Conservation (phyloP, 2,888 invertebrate species). For the Watsonalla cultraria region DNA sequence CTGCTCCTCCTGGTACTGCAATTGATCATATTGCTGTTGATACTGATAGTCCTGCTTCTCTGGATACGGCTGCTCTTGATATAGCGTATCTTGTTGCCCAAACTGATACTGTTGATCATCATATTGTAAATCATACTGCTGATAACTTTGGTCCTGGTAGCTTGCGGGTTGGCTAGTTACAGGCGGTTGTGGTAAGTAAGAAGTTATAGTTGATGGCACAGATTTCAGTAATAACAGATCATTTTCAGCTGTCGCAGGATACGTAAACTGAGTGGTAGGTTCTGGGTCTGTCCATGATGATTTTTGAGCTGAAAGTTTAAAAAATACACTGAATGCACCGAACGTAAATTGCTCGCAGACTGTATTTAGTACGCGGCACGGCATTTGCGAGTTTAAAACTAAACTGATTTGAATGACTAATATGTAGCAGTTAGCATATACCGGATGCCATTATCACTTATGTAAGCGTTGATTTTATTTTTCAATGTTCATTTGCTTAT, state of each 20-base stretch:
- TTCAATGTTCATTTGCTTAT: slow-evolving; percentile 12
- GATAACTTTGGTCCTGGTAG: slow-evolving; percentile 45
- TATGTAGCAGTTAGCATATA: slow-evolving; percentile 15
- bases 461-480: slow-evolving; percentile 16
- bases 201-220: slow-evolving; percentile 49
- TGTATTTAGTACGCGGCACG: slow-evolving; percentile 37
- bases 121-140: slow-evolving; percentile 43
- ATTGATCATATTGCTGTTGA: slow-evolving; percentile 33
- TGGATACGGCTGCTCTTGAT: slow-evolving; percentile 22
- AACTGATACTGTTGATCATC: slow-evolving; percentile 36
- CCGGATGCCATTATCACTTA: slow-evolving; percentile 62
- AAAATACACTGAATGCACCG: slow-evolving; percentile 45
- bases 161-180: slow-evolving; percentile 50
- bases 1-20: slow-evolving; percentile 28
- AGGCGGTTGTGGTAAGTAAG: slow-evolving; percentile 54
- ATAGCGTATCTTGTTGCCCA: slow-evolving; percentile 26
- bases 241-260: slow-evolving; percentile 54
- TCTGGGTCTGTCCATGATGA: slow-evolving; percentile 65
- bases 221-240: slow-evolving; percentile 53
- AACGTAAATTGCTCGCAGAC: slow-evolving; percentile 41
- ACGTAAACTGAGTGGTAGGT: slow-evolving; percentile 53
- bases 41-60: slow-evolving; percentile 21
- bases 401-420: slow-evolving; percentile 34
- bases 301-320: slow-evolving; percentile 70
- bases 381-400: slow-evolving; percentile 36